Conservation (phyloP, 2,797 vertebrate species). For the Acomys russatus region DNA sequence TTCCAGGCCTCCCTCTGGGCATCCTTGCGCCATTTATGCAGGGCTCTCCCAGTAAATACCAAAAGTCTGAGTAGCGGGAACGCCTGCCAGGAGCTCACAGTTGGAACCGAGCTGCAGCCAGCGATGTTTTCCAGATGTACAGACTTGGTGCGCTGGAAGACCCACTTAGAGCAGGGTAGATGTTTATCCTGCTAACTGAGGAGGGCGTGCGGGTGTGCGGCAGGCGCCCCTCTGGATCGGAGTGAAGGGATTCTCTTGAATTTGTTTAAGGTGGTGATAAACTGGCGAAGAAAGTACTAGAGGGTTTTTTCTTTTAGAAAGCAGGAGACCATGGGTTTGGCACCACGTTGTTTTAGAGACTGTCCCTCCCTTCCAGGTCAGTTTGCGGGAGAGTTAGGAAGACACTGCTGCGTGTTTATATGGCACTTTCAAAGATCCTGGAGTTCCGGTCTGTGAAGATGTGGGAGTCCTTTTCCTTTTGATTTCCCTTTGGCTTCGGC, state of each 20-base stretch:
- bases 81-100: constrained; percentile 22
- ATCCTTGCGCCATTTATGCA: neutral
- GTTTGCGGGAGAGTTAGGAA: neutral
- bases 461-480: neutral
- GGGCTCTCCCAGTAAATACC: constrained; percentile 70
- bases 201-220: neutral
- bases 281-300: constrained; percentile 5
- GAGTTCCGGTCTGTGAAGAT: neutral
- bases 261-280: constrained; percentile 30
- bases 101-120: constrained; percentile 5
- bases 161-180: neutral
- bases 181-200: neutral
- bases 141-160: neutral
- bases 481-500: constrained; percentile 44
- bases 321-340: neutral
- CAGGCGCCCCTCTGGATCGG: neutral
- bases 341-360: neutral
- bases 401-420: neutral
- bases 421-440: neutral
- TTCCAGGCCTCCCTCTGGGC: constrained; percentile 53
- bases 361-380: constrained; percentile 24
- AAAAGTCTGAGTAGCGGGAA: constrained; percentile 59
- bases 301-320: neutral
- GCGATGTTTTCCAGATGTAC: constrained; percentile 77
- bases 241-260: constrained; percentile 12